phyloP scores from a whole-genome alignment of 1,140 invertebrate species.

The Meloidogyne floridensis region DNA sequence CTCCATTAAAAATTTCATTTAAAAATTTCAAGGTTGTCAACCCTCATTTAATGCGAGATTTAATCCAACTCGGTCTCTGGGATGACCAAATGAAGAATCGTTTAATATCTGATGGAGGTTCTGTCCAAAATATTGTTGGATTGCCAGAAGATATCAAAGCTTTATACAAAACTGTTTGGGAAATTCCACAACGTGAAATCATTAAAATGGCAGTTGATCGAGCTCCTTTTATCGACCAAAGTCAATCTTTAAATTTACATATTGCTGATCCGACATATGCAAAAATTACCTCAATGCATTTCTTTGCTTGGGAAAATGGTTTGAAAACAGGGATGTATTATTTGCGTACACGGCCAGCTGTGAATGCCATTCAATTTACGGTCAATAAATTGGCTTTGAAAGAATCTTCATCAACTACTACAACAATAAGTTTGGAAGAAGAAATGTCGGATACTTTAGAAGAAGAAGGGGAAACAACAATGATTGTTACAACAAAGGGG shows the following conservation, averaged over 20 bases:
- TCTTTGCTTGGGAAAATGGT: conserved; percentile 93
- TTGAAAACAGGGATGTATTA: conserved; percentile 99
- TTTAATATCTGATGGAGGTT: conserved; percentile 87
- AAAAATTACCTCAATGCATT: conserved; percentile 95
- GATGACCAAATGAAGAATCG: conserved; percentile 93
- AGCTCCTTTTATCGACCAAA: conserved; percentile 97
- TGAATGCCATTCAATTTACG: conserved; percentile 93
- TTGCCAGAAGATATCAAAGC: conserved; percentile 87
- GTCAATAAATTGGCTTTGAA: conserved; percentile 39
- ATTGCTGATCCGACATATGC: conserved; percentile 89
- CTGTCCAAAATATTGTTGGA: conserved; percentile 83
- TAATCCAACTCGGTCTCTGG: conserved; percentile 88
- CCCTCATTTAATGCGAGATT: conserved; percentile 88
- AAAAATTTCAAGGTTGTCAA: conserved; percentile 79
- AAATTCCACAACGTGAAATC: conserved; percentile 89
- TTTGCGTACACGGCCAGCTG: conserved; percentile 90
- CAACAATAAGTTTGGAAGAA: background rate
- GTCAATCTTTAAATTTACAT: conserved; percentile 94
- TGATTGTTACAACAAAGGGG: too few species aligned
- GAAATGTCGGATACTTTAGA: background rate
- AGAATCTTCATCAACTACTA: background rate
- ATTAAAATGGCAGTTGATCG: conserved; percentile 97
- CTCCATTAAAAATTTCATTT: too few species aligned
- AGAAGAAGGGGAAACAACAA: too few species aligned
- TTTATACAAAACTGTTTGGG: conserved; percentile 98